Percentiles rank a stretch among this genome's conserved stretches.
These are phyloP conservation scores for Timema podura DNA, from an alignment of 2,888 invertebrate genomes.

Conservation along the genomic window DNA sequence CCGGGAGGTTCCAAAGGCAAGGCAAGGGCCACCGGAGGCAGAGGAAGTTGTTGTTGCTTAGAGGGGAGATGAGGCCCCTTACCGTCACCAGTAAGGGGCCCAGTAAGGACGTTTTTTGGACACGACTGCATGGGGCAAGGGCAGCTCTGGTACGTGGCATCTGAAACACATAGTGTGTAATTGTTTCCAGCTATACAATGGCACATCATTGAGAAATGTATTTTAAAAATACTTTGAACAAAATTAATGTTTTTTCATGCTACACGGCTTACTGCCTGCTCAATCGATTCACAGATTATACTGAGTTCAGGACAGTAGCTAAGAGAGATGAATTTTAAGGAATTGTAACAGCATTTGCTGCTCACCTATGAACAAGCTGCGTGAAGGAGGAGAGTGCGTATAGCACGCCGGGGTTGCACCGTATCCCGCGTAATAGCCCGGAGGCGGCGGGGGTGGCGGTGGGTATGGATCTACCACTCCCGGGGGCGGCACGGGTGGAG, in stretches of 20 bases:
- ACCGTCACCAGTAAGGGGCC: constrained; percentile 96
- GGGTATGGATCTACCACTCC: constrained; percentile 40
- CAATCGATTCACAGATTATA: too few relatives aligned
- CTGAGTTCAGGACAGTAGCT: too few relatives aligned
- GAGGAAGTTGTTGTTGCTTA: constrained; percentile 34
- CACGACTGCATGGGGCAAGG: constrained; percentile 90
- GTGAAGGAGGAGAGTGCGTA: constrained; percentile 57
- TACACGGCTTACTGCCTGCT: too few relatives aligned
- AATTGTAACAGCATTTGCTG: too few relatives aligned
- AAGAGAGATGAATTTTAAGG: neutral
- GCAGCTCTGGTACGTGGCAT: constrained; percentile 63
- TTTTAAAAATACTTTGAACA: too few relatives aligned
- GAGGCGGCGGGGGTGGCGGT: constrained; percentile 36
- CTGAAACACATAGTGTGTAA: neutral
- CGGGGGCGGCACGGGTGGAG: constrained; percentile 40
- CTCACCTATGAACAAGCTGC: constrained; percentile 61
- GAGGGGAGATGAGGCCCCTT: constrained; percentile 53
- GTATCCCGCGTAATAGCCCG: constrained; percentile 46
- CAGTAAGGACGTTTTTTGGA: constrained; percentile 98
- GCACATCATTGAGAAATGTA: too few relatives aligned
- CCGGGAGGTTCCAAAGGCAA: constrained; percentile 48
- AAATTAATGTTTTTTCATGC: too few relatives aligned
- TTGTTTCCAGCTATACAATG: too few relatives aligned
- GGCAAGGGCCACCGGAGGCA: constrained; percentile 49
- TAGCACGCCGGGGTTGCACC: constrained; percentile 51